Evolutionary conservation across 2,113 vertebrate genomes (phyloP).

Genomic region (Cinclus mexicanus): DNA sequence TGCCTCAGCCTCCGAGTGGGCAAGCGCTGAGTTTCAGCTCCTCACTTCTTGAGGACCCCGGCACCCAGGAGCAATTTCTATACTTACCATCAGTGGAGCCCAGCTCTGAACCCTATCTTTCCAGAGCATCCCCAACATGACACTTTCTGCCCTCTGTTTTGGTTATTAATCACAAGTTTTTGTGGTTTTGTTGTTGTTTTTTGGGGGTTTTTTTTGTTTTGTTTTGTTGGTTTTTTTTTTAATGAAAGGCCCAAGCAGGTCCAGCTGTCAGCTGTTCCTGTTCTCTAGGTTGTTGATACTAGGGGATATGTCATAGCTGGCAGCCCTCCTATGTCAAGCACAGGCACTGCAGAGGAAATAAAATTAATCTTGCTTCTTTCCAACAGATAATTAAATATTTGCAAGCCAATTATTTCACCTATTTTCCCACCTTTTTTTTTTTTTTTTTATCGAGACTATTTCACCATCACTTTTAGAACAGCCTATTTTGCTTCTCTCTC

Average conservation of each 20-base stretch:
- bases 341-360: neutral
- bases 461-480: neutral
- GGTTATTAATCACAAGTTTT: neutral
- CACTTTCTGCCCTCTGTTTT: neutral
- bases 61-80: neutral
- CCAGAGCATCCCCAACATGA: neutral
- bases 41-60: neutral
- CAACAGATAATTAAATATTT: neutral
- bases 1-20: accelerated
- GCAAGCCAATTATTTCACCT: neutral
- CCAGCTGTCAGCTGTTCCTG: neutral
- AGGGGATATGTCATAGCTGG: slow-evolving; percentile 14
- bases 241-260: neutral
- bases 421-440: neutral
- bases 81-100: neutral
- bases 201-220: no score
- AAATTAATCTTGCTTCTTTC: neutral
- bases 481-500: neutral
- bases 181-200: no score
- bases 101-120: neutral
- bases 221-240: neutral
- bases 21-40: neutral
- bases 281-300: neutral
- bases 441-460: neutral
- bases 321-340: neutral